phyloP scores from a whole-genome alignment of 2,888 invertebrate genomes.

The Meiosimyza platycephala region DNA sequence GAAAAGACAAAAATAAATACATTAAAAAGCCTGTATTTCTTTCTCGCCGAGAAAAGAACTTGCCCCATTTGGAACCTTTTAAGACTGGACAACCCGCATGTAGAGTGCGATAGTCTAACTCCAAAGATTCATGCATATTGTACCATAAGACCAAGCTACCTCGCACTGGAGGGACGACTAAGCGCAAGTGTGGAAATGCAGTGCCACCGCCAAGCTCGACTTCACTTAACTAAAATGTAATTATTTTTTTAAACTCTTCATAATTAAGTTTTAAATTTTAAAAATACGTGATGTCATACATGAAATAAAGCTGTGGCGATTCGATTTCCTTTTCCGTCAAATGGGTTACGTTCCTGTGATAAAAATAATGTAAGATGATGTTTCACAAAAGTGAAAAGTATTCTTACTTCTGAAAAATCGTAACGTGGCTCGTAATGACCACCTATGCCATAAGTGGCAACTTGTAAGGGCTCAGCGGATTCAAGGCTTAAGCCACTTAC shows the following conservation, averaged over 20 bases:
- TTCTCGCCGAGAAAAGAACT: conserved; percentile 42
- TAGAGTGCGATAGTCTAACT: conserved; percentile 89
- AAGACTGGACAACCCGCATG: conserved; percentile 98
- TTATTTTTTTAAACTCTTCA: conserved; percentile 68
- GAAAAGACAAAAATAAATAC: conserved; percentile 35
- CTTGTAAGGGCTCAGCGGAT: conserved; percentile 90
- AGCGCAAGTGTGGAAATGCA: conserved; percentile 87
- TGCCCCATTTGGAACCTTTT: conserved; percentile 96
- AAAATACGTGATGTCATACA: conserved; percentile 38
- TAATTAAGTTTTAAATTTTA: no score
- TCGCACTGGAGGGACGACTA: conserved; percentile 86
- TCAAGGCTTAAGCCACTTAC: conserved; percentile 72
- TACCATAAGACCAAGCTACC: conserved; percentile 94
- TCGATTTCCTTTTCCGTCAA: conserved; percentile 43
- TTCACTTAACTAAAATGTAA: conserved; percentile 72
- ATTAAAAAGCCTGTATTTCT: no score
- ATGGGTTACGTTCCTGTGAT: no score
- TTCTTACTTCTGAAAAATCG: conserved; percentile 65
- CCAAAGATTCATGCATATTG: conserved; percentile 90
- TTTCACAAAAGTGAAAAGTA: conserved; percentile 8
- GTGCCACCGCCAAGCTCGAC: conserved; percentile 88
- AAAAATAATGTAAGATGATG: not conserved
- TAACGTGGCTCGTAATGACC: conserved; percentile 98
- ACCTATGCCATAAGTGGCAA: conserved; percentile 98
- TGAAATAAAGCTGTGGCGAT: conserved; percentile 49